Evolutionary conservation across 2,888 invertebrate genomes (phyloP).

Genomic region (Epinotia brunnichana): DNA sequence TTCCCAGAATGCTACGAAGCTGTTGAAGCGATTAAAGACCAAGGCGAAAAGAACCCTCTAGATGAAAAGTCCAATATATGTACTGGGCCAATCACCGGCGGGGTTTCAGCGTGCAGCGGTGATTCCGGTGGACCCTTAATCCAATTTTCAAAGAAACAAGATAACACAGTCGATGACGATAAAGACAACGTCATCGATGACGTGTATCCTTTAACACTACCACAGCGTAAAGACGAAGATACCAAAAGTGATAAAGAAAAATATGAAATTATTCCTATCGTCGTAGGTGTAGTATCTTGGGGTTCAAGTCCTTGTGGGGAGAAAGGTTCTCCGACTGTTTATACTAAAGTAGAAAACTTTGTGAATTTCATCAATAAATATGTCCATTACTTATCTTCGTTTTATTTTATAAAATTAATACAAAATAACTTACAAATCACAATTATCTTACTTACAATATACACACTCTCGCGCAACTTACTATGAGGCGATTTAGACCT

Average conservation of each 20-base stretch:
- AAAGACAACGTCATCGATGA: slow-evolving; percentile 43
- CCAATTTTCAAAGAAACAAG: slow-evolving; percentile 53
- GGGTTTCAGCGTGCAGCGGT: slow-evolving; percentile 80
- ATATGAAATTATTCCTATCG: slow-evolving; percentile 53
- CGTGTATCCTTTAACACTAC: slow-evolving; percentile 36
- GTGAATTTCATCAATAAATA: slow-evolving; percentile 73
- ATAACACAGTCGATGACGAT: slow-evolving; percentile 43
- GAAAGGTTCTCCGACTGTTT: slow-evolving; percentile 80
- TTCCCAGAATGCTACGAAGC: slow-evolving; percentile 73
- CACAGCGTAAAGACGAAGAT: slow-evolving; percentile 44
- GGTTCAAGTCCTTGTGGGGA: slow-evolving; percentile 80
- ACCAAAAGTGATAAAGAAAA: slow-evolving; percentile 47
- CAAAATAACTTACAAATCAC: slow-evolving; percentile 37
- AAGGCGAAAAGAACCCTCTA: slow-evolving; percentile 69
- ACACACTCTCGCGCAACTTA: slow-evolving; percentile 6
- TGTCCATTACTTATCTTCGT: slow-evolving; percentile 49
- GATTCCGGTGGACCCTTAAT: slow-evolving; percentile 84
- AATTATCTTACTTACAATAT: slow-evolving; percentile 30
- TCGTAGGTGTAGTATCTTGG: slow-evolving; percentile 84
- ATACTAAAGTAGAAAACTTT: slow-evolving; percentile 78
- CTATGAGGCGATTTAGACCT: slow-evolving; percentile 13
- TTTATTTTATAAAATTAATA: slow-evolving; percentile 33
- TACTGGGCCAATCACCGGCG: slow-evolving; percentile 79
- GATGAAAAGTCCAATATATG: slow-evolving; percentile 77
- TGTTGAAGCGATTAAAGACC: slow-evolving; percentile 64